phyloP scores from a whole-genome alignment of 1,140 invertebrate genomes.

The Drosophila kikkawai region DNA sequence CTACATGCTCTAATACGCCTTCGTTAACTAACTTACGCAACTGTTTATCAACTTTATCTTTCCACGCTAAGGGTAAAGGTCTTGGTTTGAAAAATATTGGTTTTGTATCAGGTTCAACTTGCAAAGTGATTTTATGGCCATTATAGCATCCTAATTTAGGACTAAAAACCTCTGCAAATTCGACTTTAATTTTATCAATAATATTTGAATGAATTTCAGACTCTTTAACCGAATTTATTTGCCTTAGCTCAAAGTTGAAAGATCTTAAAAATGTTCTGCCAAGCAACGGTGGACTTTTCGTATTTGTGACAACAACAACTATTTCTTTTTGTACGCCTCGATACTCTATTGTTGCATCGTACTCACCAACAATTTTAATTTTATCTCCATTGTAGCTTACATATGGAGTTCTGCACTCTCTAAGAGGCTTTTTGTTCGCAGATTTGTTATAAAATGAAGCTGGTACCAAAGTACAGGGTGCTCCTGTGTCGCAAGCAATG shows the following conservation, averaged over 20 bases:
- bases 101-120: no score
- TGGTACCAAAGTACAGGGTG: neutral
- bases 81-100: no score
- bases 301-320: neutral
- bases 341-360: neutral
- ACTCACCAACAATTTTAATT: neutral
- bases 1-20: no score
- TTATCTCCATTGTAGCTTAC: neutral
- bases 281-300: neutral
- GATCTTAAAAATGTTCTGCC: neutral
- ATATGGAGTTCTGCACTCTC: neutral
- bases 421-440: neutral
- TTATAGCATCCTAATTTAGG: no score
- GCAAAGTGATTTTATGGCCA: no score
- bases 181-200: no score
- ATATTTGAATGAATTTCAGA: no score
- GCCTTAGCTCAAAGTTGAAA: neutral
- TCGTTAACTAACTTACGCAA: no score
- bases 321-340: neutral
- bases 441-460: neutral
- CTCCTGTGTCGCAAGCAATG: neutral
- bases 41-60: no score
- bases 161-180: no score
- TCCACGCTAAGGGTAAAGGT: no score
- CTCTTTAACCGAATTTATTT: neutral